Evolutionary conservation across 2,888 invertebrate species (phyloP).

Genomic region (Imbricaverruca yamaguchii): DNA sequence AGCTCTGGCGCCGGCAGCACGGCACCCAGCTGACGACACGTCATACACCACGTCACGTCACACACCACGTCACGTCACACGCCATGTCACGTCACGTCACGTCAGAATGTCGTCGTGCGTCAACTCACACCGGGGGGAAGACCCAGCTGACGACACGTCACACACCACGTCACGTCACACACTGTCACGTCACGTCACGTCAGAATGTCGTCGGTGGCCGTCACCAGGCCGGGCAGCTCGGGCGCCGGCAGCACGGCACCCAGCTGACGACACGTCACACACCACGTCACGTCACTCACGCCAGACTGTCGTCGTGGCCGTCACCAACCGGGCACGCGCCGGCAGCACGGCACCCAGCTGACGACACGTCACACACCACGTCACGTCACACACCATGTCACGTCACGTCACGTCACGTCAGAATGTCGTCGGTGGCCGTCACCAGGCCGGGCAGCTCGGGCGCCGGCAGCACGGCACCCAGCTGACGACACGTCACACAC

Average conservation of each 20-base stretch:
- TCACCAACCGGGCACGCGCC: slow-evolving; percentile 12
- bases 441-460: neutral
- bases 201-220: neutral
- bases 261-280: neutral
- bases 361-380: neutral
- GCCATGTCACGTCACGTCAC: no score
- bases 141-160: neutral
- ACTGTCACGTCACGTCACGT: no score
- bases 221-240: neutral
- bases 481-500: neutral
- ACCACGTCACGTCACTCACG: no score
- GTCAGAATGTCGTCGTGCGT: no score
- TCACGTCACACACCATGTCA: no score
- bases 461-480: slow-evolving; percentile 16
- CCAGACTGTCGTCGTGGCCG: no score
- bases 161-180: no score
- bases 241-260: slow-evolving; percentile 16
- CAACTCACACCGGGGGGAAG: no score
- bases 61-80: no score
- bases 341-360: slow-evolving; percentile 15
- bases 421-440: neutral
- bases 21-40: neutral
- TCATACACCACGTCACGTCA: no score
- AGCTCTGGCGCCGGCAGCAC: slow-evolving; percentile 12
- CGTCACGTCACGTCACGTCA: no score